Conservation (phyloP, 2,888 invertebrate species). For the Teleogryllus oceanicus region DNA sequence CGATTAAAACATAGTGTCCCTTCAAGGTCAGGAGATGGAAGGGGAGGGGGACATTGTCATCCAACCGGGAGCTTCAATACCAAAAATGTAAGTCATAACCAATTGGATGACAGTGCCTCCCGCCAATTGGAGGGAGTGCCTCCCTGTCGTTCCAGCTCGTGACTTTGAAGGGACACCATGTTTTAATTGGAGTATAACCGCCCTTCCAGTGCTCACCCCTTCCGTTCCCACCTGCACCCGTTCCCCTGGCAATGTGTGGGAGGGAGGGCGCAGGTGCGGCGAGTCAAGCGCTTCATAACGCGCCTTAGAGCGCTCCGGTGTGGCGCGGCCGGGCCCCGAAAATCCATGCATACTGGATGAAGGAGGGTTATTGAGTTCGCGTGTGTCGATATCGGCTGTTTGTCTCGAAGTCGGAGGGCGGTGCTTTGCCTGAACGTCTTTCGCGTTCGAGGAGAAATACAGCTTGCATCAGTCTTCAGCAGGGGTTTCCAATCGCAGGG, state of each 20-base stretch:
- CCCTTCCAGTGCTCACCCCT: neutral
- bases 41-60: no score
- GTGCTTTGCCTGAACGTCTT: neutral
- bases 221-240: neutral
- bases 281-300: neutral
- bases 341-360: slow-evolving; percentile 18
- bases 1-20: no score
- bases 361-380: neutral
- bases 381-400: slow-evolving; percentile 1
- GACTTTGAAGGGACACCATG: no score
- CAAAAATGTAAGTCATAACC: no score
- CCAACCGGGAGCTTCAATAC: no score
- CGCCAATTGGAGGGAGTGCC: no score
- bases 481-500: neutral
- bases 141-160: no score
- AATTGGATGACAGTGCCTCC: no score
- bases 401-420: neutral
- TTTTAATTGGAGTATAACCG: no score
- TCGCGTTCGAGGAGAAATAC: neutral
- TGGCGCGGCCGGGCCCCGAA: neutral
- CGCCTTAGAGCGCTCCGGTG: neutral
- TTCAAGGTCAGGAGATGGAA: no score
- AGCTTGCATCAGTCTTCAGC: neutral
- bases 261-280: neutral
- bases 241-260: neutral